Base-by-base conservation (phyloP, 2,888 invertebrate genomes). In the Drosophila subsilvestris region DNA sequence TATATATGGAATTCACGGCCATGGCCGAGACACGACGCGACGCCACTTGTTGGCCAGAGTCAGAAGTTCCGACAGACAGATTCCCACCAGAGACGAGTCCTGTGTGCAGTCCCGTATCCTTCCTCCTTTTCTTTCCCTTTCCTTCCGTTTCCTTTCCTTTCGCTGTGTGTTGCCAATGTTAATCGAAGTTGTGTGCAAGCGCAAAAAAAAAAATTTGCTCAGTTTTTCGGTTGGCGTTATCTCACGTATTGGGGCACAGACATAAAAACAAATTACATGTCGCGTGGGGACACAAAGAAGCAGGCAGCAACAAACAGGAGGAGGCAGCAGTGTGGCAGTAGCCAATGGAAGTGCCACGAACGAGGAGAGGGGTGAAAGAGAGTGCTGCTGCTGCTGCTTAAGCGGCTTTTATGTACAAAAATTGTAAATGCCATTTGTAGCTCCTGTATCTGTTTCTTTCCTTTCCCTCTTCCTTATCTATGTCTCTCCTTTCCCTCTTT, bases 351-450 rank as follows among this genome's bases (percentile, higher is more conserved):
- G 29, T 43, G 59, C 14, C 27, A 47, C n/a, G 12, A 57, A 57
- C 14, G 32, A n/a, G n/a, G 17, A 51, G 32, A 12, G 12, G 4
- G 29, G 32, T 0, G 6, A 14, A 14, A 14, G 37, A 14, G n/a
- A n/a, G 37, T 0, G 37, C 14, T 37, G 14, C 14, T 37, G n/a
- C n/a, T 74, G 88, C 75, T 88, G 84, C 74, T 84, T 88, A 88
- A 83, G 83, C 88, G 78, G 87, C 85, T 87, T 61, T 89, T 85
- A 87, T 87, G 87, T 76, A 71, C 73, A 84, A 80, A 84, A 89
- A 89, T 89, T 89, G 89, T 87, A 84, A 89, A 84, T 88, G 81
- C 79, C 85, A 77, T 81, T 87, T 82, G 88, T 80, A 79, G 78
- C 59, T 62, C 53, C 53, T 57, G 55, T 47, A 20, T 22, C 43